A percentile compares a stretch with the other conserved stretches of the same genome.
Conservation (phyloP, 1,140 invertebrate genomes). For the Gonioctena quinquepunctata region DNA sequence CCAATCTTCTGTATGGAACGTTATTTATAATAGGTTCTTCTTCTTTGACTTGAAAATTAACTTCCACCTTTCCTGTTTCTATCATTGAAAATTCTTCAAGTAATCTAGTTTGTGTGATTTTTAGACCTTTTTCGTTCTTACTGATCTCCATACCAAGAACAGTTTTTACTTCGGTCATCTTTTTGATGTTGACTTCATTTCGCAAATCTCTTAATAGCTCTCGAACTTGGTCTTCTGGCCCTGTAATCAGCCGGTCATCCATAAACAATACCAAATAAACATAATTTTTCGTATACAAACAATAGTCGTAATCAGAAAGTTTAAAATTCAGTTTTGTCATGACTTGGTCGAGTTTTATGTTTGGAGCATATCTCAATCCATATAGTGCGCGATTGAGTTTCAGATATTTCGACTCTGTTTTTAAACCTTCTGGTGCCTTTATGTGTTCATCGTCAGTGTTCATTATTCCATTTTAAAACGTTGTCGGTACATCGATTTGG, state of each 20-base stretch:
- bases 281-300: background rate
- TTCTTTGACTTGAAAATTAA: slow-evolving; percentile 8
- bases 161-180: background rate
- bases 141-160: slow-evolving; percentile 3
- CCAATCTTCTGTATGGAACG: slow-evolving; percentile 2
- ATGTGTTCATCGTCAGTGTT: slow-evolving; percentile 9
- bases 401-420: background rate
- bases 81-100: background rate
- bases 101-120: slow-evolving; percentile 3
- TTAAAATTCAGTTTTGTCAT: background rate
- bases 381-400: slow-evolving; percentile 27
- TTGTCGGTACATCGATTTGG: slow-evolving; percentile 17
- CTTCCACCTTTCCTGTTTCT: background rate
- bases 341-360: background rate
- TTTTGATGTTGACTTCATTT: background rate
- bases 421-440: background rate
- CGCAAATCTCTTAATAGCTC: background rate
- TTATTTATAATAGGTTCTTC: background rate
- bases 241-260: background rate
- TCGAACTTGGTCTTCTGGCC: slow-evolving; percentile 3
- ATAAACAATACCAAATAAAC: slow-evolving; percentile 13
- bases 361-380: background rate
- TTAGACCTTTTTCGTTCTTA: background rate
- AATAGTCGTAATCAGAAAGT: background rate
- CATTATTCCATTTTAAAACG: slow-evolving; percentile 14